A percentile compares a stretch with the other conserved stretches of the same genome.
Conservation (phyloP, 2,888 invertebrate genomes). For the Diploptera punctata region DNA sequence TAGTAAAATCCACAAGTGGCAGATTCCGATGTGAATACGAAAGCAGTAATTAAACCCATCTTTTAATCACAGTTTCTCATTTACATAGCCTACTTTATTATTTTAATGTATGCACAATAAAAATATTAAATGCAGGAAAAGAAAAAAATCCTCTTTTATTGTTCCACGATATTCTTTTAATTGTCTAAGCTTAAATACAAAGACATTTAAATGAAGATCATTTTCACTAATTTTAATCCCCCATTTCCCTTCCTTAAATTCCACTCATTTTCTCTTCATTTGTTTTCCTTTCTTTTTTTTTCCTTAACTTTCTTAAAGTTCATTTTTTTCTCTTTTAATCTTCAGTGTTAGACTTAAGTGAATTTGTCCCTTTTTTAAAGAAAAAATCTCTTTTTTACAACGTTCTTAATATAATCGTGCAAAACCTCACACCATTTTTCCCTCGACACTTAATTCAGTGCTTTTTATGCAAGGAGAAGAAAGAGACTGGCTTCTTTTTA, state of each 20-base stretch:
- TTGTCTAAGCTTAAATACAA: slow-evolving; percentile 15
- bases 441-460: slow-evolving; percentile 21
- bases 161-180: slow-evolving; percentile 15
- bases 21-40: slow-evolving; percentile 5
- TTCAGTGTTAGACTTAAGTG: no score
- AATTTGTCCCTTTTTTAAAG: not conserved
- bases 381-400: not conserved
- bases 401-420: slow-evolving; percentile 7
- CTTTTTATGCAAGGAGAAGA: slow-evolving; percentile 26
- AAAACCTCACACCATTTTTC: not conserved
- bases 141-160: slow-evolving; percentile 26
- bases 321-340: not conserved
- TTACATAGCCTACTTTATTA: slow-evolving; percentile 13
- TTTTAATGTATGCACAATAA: slow-evolving; percentile 27
- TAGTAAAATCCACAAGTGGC: slow-evolving; percentile 26
- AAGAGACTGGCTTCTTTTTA: slow-evolving; percentile 22
- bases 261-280: not conserved
- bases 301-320: not conserved
- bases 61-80: slow-evolving; percentile 29
- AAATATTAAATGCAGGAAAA: slow-evolving; percentile 23
- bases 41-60: slow-evolving; percentile 36
- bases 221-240: no score
- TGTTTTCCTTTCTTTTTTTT: not conserved
- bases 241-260: slow-evolving; percentile 14
- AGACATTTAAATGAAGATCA: slow-evolving; percentile 33